phyloP scores from a whole-genome alignment of 2,797 vertebrate species.

The Sylvilagus floridanus region DNA sequence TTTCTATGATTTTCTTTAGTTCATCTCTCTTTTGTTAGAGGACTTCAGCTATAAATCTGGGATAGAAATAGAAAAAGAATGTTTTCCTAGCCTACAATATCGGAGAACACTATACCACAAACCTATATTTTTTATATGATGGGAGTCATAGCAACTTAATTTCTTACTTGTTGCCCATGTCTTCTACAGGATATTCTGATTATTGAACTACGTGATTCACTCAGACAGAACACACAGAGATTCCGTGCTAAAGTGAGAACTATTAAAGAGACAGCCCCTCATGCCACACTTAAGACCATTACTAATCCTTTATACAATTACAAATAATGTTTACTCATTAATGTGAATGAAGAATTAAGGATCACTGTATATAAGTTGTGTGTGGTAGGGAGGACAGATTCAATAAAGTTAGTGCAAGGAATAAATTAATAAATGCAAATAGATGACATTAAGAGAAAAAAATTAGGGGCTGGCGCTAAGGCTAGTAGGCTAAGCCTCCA shows the following conservation, averaged over 20 bases:
- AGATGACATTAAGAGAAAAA: background rate
- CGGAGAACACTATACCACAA: background rate
- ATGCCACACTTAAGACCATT: background rate
- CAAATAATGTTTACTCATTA: background rate
- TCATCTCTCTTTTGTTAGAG: background rate
- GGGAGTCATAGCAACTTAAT: background rate
- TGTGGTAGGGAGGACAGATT: background rate
- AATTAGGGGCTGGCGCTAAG: too few species aligned
- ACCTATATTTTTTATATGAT: background rate
- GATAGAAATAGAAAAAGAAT: background rate
- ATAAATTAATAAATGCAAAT: background rate
- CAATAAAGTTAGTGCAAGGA: background rate
- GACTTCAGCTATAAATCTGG: background rate
- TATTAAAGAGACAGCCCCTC: background rate
- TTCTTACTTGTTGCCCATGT: background rate
- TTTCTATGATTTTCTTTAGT: background rate
- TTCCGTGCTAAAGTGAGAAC: background rate
- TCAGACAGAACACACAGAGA: background rate
- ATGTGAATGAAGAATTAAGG: background rate
- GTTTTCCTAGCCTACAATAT: background rate
- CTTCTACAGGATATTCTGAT: background rate
- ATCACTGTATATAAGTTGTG: background rate
- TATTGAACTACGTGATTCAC: background rate
- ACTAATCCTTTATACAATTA: background rate
- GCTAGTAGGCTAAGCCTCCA: too few species aligned